Evolutionary conservation across 2,797 vertebrate genomes (phyloP).

Genomic region (Coreius guichenoti): DNA sequence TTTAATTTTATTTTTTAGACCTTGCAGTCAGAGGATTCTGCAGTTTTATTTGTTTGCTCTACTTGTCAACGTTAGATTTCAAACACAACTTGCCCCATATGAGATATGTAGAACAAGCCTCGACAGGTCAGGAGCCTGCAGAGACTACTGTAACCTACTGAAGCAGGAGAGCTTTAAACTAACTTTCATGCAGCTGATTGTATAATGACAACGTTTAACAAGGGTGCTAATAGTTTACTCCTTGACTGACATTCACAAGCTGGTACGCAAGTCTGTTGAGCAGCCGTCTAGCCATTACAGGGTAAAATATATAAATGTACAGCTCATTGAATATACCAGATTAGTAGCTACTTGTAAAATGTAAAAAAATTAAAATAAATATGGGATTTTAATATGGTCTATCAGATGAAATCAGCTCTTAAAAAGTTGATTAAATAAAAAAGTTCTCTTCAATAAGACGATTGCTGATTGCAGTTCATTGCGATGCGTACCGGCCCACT

Average conservation of each 20-base stretch:
- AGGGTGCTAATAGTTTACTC: slow-evolving; percentile 55
- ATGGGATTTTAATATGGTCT: no score
- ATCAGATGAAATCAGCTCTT: no score
- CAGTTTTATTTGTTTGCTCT: background rate
- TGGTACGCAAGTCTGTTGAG: slow-evolving; percentile 28
- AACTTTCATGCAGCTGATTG: slow-evolving; percentile 51
- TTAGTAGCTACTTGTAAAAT: no score
- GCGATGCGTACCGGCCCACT: no score
- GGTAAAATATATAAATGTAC: background rate
- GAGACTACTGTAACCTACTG: slow-evolving; percentile 40
- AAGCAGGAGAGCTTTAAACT: slow-evolving; percentile 55
- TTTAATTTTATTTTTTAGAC: background rate
- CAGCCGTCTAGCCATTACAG: background rate
- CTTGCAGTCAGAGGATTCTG: background rate
- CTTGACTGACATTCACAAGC: slow-evolving; percentile 55
- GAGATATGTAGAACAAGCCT: slow-evolving; percentile 54
- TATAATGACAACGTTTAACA: slow-evolving; percentile 58
- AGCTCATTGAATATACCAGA: no score
- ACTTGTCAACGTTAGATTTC: background rate
- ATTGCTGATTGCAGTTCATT: no score
- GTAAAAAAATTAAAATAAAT: no score
- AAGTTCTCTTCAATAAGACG: no score
- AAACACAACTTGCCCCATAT: background rate
- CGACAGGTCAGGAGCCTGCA: slow-evolving; percentile 45
- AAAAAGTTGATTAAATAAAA: no score